Conservation (phyloP, 2,888 invertebrate genomes). For the Drosophila yooni region DNA sequence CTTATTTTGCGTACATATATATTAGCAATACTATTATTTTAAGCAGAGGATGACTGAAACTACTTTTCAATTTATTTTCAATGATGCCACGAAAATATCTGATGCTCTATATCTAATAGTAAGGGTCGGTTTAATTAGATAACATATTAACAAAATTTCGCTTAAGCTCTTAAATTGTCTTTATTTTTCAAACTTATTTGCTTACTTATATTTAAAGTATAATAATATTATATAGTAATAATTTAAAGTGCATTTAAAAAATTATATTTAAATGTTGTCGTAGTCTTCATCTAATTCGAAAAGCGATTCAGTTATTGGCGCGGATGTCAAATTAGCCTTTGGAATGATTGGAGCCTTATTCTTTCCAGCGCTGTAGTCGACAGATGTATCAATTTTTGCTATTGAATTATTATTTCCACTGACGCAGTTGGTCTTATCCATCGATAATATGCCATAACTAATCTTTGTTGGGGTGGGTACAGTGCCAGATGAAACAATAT, state of each 20-base stretch:
- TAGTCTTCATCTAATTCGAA: slow-evolving; percentile 85
- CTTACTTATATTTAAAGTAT: slow-evolving; percentile 57
- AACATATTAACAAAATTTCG: neutral
- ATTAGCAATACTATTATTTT: neutral
- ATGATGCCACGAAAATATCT: neutral
- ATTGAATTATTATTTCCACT: slow-evolving; percentile 56
- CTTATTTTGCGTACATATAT: neutral
- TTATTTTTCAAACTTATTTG: slow-evolving; percentile 38
- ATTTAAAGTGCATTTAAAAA: slow-evolving; percentile 66
- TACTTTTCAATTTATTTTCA: neutral
- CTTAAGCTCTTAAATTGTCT: slow-evolving; percentile 26
- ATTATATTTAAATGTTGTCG: slow-evolving; percentile 83
- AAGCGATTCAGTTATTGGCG: slow-evolving; percentile 69
- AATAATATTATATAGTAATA: slow-evolving; percentile 62
- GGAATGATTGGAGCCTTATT: slow-evolving; percentile 66
- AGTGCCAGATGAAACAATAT: slow-evolving; percentile 75
- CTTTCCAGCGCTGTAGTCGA: slow-evolving; percentile 59
- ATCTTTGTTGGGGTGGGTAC: slow-evolving; percentile 55
- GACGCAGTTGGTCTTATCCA: slow-evolving; percentile 26
- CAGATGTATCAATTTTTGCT: slow-evolving; percentile 49
- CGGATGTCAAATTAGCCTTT: slow-evolving; percentile 60
- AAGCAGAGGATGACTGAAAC: neutral
- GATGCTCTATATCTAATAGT: neutral
- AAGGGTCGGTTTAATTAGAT: neutral
- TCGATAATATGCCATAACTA: slow-evolving; percentile 51